These are phyloP conservation scores for Parus major DNA, from an alignment of 2,113 vertebrate genomes.

Conservation along the genomic window DNA sequence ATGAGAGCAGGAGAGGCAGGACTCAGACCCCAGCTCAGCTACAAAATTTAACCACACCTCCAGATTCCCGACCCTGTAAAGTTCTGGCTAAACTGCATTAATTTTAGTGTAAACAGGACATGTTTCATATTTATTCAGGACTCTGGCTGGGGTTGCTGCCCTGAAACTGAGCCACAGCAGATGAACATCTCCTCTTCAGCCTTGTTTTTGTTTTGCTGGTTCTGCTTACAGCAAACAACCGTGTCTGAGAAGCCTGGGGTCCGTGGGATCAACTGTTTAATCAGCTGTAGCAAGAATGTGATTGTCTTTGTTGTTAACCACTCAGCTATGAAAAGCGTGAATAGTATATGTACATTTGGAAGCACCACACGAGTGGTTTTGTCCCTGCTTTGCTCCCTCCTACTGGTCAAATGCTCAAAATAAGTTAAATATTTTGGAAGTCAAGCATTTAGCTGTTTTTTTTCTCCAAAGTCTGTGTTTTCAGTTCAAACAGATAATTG, in stretches of 20 bases:
- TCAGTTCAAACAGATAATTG: slow-evolving; percentile 22
- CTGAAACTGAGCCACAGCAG: not conserved
- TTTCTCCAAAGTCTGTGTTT: not conserved
- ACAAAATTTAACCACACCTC: not conserved
- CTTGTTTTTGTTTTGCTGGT: slow-evolving; percentile 59
- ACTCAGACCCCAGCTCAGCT: not conserved
- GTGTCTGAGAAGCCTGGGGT: slow-evolving; percentile 32
- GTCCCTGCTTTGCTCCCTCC: slow-evolving; percentile 55
- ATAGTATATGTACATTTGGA: slow-evolving; percentile 43
- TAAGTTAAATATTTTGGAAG: slow-evolving; percentile 54
- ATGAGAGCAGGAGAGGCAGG: not conserved
- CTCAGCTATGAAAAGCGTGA: slow-evolving; percentile 54
- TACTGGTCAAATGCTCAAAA: slow-evolving; percentile 34
- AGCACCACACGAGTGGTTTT: not conserved
- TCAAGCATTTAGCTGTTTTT: not conserved
- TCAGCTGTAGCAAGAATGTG: slow-evolving; percentile 64
- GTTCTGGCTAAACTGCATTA: not conserved
- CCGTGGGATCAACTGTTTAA: slow-evolving; percentile 59
- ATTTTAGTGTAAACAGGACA: slow-evolving; percentile 32
- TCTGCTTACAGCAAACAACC: slow-evolving; percentile 40
- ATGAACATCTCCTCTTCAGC: not conserved
- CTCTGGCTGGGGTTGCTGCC: not conserved
- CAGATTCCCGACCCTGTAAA: not conserved
- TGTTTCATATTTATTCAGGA: not conserved
- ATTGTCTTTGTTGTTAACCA: slow-evolving; percentile 63